Conservation (phyloP, 2,113 vertebrate species). For the Oceanites oceanicus region DNA sequence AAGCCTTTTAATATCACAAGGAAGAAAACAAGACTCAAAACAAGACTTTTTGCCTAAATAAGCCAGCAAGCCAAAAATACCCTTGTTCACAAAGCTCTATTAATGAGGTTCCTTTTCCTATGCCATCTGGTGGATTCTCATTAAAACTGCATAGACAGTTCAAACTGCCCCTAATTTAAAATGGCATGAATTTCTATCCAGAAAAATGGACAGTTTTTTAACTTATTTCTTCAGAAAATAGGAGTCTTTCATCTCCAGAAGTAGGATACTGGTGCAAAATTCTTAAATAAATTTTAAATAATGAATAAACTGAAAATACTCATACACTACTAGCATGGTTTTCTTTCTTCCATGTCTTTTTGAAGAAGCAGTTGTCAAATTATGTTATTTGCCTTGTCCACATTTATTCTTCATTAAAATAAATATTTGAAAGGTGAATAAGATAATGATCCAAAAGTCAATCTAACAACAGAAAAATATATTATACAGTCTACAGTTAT, state of each 20-base stretch:
- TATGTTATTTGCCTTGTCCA: background rate
- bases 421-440: background rate
- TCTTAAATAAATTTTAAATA: background rate
- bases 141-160: background rate
- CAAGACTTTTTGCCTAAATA: background rate
- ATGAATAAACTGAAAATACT: background rate
- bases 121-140: constrained; percentile 26
- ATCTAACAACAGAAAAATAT: background rate
- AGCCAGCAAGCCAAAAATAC: background rate
- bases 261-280: background rate
- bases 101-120: background rate
- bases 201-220: background rate
- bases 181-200: background rate
- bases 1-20: background rate
- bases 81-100: background rate
- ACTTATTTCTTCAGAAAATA: background rate
- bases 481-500: background rate
- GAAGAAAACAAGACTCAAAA: background rate
- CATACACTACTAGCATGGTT: background rate
- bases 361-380: background rate
- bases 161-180: background rate
- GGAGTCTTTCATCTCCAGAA: background rate
- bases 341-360: background rate
- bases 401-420: background rate
- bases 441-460: background rate